Base-by-base conservation (phyloP, 2,888 invertebrate genomes). In the Gortyna flavago region DNA sequence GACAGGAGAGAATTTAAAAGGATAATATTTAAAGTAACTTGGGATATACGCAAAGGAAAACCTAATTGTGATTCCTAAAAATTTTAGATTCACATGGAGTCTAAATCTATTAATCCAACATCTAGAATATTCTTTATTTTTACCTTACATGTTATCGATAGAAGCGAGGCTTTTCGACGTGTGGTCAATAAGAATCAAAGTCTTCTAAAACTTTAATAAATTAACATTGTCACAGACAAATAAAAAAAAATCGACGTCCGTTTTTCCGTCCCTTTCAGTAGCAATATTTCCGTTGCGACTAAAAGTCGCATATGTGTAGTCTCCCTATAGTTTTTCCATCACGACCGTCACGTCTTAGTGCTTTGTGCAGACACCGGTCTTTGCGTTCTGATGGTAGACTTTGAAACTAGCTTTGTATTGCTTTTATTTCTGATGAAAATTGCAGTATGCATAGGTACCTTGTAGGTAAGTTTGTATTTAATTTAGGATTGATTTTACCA, bases 291-390 rank as follows among this genome's bases (percentile, higher is more conserved):
- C 8, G 2, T 8, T 67, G 35, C 71, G 65, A 72, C 41, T 68
- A 32, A 59, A 62, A 80, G 71, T 87, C 79, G 77, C 11, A 8
- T 0, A 54, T 57, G 62, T 65, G 64, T 0, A 0, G 32, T 21
- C 8, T 2, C 2, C 21, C 13, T 72, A 72, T 44, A 48, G 70
- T 67, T 77, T 69, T 64, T 29, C 54, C 51, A 72, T 72, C 70
- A 67, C 44, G 41, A n/a, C 21, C 68, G 76, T 86, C 88, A 86
- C 86, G 86, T 86, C 38, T 65, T 29, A n/a, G 62, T 32, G 59
- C 80, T 85, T 83, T 81, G 79, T 87, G 64, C 62, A 62, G 75
- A 51, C 65, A 85, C n/a, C 51, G 61, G 79, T 66, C 73, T 76
- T 85, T 54, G 71, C 62, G 51, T 59, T 69, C 73, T 80, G 77